A percentile compares a stretch with the other conserved stretches of the same genome.
Evolutionary conservation across 2,888 invertebrate genomes (phyloP).

Genomic region (Neoscelio sp.): DNA sequence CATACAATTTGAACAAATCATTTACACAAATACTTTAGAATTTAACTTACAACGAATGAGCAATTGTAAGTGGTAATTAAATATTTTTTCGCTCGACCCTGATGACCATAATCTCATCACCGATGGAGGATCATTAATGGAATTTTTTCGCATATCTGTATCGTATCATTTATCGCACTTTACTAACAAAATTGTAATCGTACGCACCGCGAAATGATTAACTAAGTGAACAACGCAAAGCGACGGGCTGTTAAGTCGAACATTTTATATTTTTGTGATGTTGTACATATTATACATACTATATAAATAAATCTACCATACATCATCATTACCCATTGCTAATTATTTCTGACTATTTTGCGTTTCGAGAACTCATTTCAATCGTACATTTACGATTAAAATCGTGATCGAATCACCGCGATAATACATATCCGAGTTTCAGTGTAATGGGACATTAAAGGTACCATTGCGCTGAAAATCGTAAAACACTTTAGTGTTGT

Average conservation of each 20-base stretch:
- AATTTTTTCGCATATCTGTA: too few species aligned
- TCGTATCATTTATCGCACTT: too few species aligned
- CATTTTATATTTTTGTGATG: slow-evolving; percentile 76
- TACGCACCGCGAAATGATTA: slow-evolving; percentile 41
- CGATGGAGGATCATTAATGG: too few species aligned
- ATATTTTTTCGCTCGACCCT: too few species aligned
- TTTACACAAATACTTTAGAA: too few species aligned
- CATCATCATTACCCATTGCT: slow-evolving; percentile 36
- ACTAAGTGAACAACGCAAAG: slow-evolving; percentile 65
- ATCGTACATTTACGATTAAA: neutral
- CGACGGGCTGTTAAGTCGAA: slow-evolving; percentile 68
- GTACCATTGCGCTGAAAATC: too few species aligned
- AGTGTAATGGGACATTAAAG: neutral
- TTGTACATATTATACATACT: slow-evolving; percentile 73
- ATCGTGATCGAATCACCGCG: too few species aligned
- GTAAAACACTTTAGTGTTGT: too few species aligned
- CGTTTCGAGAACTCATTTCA: slow-evolving; percentile 25
- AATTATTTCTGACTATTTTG: slow-evolving; percentile 45
- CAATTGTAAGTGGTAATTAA: slow-evolving; percentile 5
- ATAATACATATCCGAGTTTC: slow-evolving; percentile 5
- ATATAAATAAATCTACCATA: slow-evolving; percentile 32
- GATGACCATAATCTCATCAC: too few species aligned
- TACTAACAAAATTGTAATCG: slow-evolving; percentile 37
- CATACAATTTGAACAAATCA: too few species aligned
- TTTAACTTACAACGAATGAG: too few species aligned